phyloP scores from a whole-genome alignment of 2,797 vertebrate genomes.

The Pangasius mekongensis region DNA sequence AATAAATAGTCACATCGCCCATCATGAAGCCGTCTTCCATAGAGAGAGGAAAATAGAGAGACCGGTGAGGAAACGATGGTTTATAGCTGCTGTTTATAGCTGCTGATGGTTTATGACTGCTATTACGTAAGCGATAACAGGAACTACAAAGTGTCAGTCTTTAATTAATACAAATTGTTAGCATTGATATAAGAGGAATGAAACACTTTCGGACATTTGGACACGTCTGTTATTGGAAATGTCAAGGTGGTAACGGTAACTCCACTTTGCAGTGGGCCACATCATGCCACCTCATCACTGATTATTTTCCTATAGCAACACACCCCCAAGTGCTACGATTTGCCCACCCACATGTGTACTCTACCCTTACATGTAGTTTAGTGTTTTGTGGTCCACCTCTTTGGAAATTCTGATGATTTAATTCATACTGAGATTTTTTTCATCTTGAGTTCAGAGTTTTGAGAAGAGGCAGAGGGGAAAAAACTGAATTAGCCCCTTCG shows the following conservation, averaged over 20 bases:
- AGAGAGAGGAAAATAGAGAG: neutral
- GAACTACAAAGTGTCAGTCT: neutral
- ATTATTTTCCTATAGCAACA: neutral
- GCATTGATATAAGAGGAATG: neutral
- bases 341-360: neutral
- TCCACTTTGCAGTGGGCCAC: neutral
- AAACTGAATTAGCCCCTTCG: neutral
- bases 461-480: neutral
- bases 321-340: neutral
- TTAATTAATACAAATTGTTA: neutral
- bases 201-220: neutral
- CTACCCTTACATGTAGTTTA: neutral
- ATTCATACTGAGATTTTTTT: neutral
- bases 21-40: neutral
- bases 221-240: no score
- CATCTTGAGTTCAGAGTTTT: neutral
- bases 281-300: neutral
- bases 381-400: neutral
- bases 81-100: neutral
- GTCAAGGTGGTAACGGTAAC: neutral
- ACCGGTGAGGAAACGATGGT: neutral
- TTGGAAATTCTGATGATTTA: conserved; percentile 8
- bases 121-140: neutral
- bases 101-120: neutral
- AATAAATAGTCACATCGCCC: neutral